Percentiles rank a stretch among this genome's conserved stretches.
Evolutionary conservation across 2,113 vertebrate genomes (phyloP).

Genomic region (Ivindomyrus marchei): DNA sequence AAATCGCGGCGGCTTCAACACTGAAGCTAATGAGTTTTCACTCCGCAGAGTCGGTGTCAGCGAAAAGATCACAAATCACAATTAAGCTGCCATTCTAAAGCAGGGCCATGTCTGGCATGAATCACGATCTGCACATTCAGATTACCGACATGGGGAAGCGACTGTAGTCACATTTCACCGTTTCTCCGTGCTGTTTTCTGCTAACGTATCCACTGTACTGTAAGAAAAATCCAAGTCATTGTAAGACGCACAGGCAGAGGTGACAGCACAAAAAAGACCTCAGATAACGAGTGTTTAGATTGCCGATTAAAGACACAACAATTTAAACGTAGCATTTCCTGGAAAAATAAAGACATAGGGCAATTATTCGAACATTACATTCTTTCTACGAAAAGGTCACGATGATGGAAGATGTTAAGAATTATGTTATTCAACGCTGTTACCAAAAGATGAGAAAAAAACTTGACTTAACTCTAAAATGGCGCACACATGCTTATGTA

Average conservation of each 20-base stretch:
- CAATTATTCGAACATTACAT: not conserved
- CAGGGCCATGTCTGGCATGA: not conserved
- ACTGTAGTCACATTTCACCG: not conserved
- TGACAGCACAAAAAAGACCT: not conserved
- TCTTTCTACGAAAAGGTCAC: not conserved
- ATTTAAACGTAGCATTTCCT: slow-evolving; percentile 1
- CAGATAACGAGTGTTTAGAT: not conserved
- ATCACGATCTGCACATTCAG: not conserved
- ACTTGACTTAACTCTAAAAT: slow-evolving; percentile 25
- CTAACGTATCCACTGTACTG: not conserved
- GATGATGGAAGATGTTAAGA: not conserved
- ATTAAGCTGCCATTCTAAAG: not conserved
- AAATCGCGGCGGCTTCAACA: not conserved
- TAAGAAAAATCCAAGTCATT: not conserved
- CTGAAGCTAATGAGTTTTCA: not conserved
- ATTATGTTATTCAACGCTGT: slow-evolving; percentile 14
- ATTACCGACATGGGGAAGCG: not conserved
- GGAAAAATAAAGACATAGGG: not conserved
- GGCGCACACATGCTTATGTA: slow-evolving; percentile 36
- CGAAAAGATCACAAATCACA: not conserved
- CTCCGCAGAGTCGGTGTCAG: not conserved
- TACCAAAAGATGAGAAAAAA: slow-evolving; percentile 30
- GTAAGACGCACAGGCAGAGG: not conserved
- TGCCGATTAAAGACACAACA: not conserved
- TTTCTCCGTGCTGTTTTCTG: not conserved